Base-by-base conservation (phyloP, 2,797 vertebrate species). In the Sebastes iracundus region DNA sequence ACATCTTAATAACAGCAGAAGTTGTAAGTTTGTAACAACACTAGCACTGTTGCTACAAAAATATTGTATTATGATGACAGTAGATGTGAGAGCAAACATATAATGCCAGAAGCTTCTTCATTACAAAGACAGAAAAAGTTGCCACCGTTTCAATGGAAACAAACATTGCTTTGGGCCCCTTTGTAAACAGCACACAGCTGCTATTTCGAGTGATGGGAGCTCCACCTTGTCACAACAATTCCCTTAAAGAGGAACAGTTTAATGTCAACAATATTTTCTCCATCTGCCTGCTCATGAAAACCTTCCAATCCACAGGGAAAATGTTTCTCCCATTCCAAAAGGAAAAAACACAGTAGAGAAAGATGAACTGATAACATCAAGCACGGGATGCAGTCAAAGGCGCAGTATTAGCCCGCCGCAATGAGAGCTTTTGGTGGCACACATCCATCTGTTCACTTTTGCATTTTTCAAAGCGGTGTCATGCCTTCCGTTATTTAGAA, bases 171-270 rank as follows among this genome's bases (percentile, higher is more conserved):
- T 92, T 94, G 93, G 95, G 95, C 92, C 89, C 81, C 94, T 95
- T 94, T 95, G 95, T 95, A 94, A 96, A 95, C 93, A 93, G 93
- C 90, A 94, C 92, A 94, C 94, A 95, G 94, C 93, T 96, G 94
- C 94, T 96, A 94, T 96, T 94, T 95, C 89, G 83, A 95, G 94
- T 94, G 95, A 95, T 93, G 93, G 95, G 94, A 95, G 94, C 96
- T 95, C 94, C 95, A 96, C 95, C 95, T 96, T 96, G 95, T 96
- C 95, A 96, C 95, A 96, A 95, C 94, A 96, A 90, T 94, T 95
- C 94, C 94, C 95, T 95, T 94, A 95, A 96, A 95, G 94, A 96
- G 93, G 92, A 96, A 95, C 94, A 95, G 95, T 96, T 96, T 96
- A 96, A 95, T 96, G 95, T 96, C 96, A 96, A 95, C 95, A 95